These are phyloP conservation scores for Anthrax anthrax DNA, from an alignment of 2,888 invertebrate species.

Conservation along the genomic window DNA sequence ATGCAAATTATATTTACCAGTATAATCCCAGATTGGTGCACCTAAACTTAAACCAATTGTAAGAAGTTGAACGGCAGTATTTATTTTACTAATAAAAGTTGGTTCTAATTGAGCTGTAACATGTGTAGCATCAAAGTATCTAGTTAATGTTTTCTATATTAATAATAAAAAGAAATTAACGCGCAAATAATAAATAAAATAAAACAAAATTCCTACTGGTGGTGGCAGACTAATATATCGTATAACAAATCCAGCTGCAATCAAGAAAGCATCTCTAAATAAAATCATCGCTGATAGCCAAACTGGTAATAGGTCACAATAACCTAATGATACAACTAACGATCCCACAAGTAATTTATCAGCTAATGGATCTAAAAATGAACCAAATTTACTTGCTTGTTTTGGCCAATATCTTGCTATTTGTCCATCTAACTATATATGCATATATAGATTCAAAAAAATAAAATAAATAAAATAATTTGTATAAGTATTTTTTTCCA, in stretches of 20 bases:
- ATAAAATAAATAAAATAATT: conserved; percentile 11
- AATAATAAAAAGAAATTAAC: conserved; percentile 18
- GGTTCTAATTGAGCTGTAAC: conserved; percentile 88
- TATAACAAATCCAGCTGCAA: conserved; percentile 76
- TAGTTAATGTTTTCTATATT: conserved; percentile 67
- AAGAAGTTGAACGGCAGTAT: conserved; percentile 78
- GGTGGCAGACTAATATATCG: conserved; percentile 79
- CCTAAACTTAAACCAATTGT: conserved; percentile 78
- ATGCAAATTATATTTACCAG: conserved; percentile 27
- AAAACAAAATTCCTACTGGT: conserved; percentile 50
- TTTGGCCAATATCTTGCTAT: conserved; percentile 85
- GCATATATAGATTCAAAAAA: conserved; percentile 17
- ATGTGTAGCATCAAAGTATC: conserved; percentile 84
- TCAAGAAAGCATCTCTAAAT: conserved; percentile 64
- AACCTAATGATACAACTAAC: conserved; percentile 74
- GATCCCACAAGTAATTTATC: conserved; percentile 89
- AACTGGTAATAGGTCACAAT: conserved; percentile 70
- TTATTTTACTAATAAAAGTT: conserved; percentile 86
- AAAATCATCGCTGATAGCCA: conserved; percentile 69
- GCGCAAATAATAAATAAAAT: conserved; percentile 6
- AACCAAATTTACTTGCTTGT: conserved; percentile 86
- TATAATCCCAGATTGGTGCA: conserved; percentile 78
- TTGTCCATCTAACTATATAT: conserved; percentile 91
- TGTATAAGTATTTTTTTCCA: background rate
- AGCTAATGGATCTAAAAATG: conserved; percentile 91